Evolutionary conservation across 2,113 vertebrate genomes (phyloP), one percentile per base, ranked within the genome.

Genomic region (Leucopsar rothschildi): DNA sequence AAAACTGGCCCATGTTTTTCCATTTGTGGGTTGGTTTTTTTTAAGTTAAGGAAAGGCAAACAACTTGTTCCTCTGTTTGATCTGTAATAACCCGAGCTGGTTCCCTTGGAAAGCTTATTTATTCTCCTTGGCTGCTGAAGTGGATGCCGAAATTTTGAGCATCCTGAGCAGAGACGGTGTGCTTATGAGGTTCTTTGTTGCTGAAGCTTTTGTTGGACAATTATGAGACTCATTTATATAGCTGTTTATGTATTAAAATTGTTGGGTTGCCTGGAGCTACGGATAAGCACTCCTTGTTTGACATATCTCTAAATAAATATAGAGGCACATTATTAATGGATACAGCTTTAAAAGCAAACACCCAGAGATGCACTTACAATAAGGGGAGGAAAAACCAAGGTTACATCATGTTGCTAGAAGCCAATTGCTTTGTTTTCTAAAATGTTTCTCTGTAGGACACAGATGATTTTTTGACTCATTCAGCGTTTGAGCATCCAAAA

Each of bases 401-500:
- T 97, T 97, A 94, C 95, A 95, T 96, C 96, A 97, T 90, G 68
- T 79, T 86, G 65, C 89, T 95, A 81, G 88, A 93, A 95, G 96
- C 95, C 91, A 97, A 53, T 88, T 95, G 66, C 88, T 97, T 93
- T 97, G 90, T 97, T 93, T 97, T 97, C 91, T 95, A 66, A 93
- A 96, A 87, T 60, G 71, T 90, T 96, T 93, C 87, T 95, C 71
- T 82, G 92, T 82, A 93, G 95, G 90, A 90, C 94, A 84, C 90
- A 94, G 90, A 97, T 96, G 92, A 97, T 93, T 93, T 96, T 95
- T 95, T 96, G 90, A 97, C 81, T 97, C 95, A 96, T 95, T 95
- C 88, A 81, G 66, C 31, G 22, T 94, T 80, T 88, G 65, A 93
- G 64, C 90, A 94, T 97, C 93, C 95, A 95, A 39, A 88, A 94